A percentile compares a stretch with the other conserved stretches of the same genome.
Evolutionary conservation across 2,113 vertebrate genomes (phyloP).

Genomic region (Bothrops jararaca): DNA sequence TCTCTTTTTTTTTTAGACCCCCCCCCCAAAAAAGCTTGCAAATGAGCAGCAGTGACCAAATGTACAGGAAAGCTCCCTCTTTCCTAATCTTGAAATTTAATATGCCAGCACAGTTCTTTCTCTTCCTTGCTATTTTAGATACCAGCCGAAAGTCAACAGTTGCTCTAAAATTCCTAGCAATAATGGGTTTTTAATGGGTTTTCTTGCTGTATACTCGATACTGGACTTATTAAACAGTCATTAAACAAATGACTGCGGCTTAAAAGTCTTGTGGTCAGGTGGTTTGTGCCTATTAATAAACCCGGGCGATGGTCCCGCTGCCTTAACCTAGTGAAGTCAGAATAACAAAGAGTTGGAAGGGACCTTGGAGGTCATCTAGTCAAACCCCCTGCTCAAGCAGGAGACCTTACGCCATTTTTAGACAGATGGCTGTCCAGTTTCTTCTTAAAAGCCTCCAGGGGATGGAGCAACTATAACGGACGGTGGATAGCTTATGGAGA

Average conservation of each 20-base stretch:
- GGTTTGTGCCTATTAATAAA: background rate
- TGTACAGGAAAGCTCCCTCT: background rate
- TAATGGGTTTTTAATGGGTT: no score
- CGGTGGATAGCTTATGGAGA: background rate
- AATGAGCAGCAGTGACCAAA: conserved; percentile 5
- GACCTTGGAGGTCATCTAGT: no score
- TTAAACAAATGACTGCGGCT: no score
- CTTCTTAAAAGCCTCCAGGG: no score
- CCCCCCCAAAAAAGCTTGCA: background rate
- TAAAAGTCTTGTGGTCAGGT: background rate
- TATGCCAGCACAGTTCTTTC: conserved; percentile 4
- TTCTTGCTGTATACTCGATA: conserved; percentile 32
- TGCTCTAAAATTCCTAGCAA: no score
- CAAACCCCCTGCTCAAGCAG: no score
- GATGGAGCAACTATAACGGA: no score
- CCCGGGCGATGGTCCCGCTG: background rate
- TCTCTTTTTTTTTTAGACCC: conserved; percentile 19
- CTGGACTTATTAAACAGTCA: conserved; percentile 35
- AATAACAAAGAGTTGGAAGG: background rate
- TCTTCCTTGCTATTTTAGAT: background rate
- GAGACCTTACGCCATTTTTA: no score
- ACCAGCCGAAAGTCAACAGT: background rate
- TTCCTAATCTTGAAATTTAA: background rate
- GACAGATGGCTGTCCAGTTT: no score
- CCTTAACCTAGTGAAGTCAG: background rate